These are phyloP conservation scores for Tonatia bakeri DNA, from an alignment of 2,113 vertebrate species.

Conservation along the genomic window DNA sequence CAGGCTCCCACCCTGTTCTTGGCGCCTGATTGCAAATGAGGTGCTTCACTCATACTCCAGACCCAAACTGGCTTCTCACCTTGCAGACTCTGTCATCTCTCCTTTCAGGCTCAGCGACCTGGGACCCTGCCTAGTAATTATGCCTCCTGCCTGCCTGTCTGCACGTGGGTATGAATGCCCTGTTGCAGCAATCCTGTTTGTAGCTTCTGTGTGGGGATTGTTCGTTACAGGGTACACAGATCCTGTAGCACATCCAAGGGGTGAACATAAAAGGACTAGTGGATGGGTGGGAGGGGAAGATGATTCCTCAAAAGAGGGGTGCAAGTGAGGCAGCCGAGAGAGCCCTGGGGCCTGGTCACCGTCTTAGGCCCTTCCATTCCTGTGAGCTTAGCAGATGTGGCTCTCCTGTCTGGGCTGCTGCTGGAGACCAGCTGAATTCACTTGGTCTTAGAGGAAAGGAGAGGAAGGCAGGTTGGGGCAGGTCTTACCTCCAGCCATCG, in stretches of 20 bases:
- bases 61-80: neutral
- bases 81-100: neutral
- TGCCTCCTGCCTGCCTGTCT: neutral
- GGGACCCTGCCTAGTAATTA: neutral
- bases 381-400: neutral
- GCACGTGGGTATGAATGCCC: neutral
- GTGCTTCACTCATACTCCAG: neutral
- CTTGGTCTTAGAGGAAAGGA: neutral
- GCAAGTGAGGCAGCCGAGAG: neutral
- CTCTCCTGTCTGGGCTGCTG: neutral
- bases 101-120: neutral
- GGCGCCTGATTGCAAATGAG: neutral
- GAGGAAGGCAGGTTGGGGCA: neutral
- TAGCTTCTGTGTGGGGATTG: neutral
- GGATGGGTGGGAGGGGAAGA: neutral
- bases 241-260: neutral
- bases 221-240: neutral
- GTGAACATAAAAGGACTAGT: neutral
- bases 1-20: neutral
- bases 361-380: neutral
- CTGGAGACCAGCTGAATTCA: neutral
- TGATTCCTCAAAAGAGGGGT: neutral
- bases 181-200: neutral
- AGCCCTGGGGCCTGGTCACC: neutral
- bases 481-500: constrained; percentile 88